phyloP scores from a whole-genome alignment of 2,113 vertebrate genomes.

The Barbus barbus region DNA sequence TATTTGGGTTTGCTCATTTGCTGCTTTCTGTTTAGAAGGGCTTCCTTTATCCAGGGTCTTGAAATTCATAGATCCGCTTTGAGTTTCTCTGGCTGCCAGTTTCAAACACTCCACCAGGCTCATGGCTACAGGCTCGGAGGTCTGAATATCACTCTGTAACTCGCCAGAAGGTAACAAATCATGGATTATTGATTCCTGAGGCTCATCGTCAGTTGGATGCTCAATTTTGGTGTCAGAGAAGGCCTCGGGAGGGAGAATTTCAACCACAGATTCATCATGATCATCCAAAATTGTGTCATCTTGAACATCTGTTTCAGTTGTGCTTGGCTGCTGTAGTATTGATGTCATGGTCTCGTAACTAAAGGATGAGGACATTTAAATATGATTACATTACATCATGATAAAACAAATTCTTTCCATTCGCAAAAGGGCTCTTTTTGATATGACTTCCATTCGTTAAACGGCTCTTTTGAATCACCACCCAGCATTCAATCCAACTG shows the following conservation, averaged over 20 bases:
- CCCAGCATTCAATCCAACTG: not conserved
- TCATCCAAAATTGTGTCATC: slow-evolving; percentile 21
- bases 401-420: slow-evolving; percentile 18
- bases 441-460: not conserved
- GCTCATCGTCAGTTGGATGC: not conserved
- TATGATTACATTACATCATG: slow-evolving; percentile 7
- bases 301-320: slow-evolving; percentile 11
- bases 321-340: slow-evolving; percentile 52
- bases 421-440: not conserved
- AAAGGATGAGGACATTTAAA: slow-evolving; percentile 49
- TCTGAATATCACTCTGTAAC: slow-evolving; percentile 2
- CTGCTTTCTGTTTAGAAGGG: slow-evolving; percentile 36
- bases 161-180: not conserved
- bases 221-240: slow-evolving; percentile 38
- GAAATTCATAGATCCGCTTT: slow-evolving; percentile 36
- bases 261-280: slow-evolving; percentile 20
- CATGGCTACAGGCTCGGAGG: not conserved
- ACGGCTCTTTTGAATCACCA: not conserved
- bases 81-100: slow-evolving; percentile 56
- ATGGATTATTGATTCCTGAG: not conserved
- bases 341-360: slow-evolving; percentile 63
- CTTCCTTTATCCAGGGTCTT: slow-evolving; percentile 43
- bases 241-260: slow-evolving; percentile 46
- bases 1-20: slow-evolving; percentile 50
- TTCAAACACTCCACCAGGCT: slow-evolving; percentile 60